Conservation (phyloP, 2,797 vertebrate genomes). For the Onychomys arenicola region DNA sequence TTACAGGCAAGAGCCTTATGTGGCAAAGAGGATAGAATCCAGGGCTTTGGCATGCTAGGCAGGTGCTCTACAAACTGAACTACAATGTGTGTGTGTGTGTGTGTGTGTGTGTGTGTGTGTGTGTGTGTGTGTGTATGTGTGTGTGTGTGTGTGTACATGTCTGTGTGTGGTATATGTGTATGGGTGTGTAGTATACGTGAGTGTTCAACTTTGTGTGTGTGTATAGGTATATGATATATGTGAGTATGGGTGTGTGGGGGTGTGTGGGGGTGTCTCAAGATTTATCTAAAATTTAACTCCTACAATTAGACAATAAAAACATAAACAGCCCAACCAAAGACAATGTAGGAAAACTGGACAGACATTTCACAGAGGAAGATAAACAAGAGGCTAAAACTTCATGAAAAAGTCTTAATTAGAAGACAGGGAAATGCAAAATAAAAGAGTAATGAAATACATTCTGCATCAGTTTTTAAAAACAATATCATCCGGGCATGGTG, state of each 20-base stretch:
- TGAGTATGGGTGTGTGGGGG: neutral
- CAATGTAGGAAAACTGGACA: neutral
- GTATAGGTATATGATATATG: neutral
- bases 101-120: too few relatives aligned
- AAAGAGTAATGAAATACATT: neutral
- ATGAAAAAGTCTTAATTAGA: neutral
- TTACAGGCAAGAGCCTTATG: neutral
- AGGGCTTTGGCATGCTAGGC: neutral
- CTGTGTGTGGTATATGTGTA: too few relatives aligned
- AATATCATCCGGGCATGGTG: neutral
- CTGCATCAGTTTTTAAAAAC: neutral
- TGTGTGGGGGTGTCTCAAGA: neutral
- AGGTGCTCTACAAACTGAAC: neutral
- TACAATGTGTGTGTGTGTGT: neutral
- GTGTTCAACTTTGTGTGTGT: neutral
- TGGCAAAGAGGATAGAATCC: neutral
- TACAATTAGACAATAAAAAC: slow-evolving; percentile 24
- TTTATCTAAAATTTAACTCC: neutral
- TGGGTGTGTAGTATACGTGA: too few relatives aligned
- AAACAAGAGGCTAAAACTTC: neutral
- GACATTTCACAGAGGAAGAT: neutral
- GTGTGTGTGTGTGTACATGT: neutral
- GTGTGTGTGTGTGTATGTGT: neutral
- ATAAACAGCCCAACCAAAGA: neutral
- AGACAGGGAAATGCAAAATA: slow-evolving; percentile 4